phyloP scores from a whole-genome alignment of 2,113 vertebrate genomes.

The Salminus brasiliensis region DNA sequence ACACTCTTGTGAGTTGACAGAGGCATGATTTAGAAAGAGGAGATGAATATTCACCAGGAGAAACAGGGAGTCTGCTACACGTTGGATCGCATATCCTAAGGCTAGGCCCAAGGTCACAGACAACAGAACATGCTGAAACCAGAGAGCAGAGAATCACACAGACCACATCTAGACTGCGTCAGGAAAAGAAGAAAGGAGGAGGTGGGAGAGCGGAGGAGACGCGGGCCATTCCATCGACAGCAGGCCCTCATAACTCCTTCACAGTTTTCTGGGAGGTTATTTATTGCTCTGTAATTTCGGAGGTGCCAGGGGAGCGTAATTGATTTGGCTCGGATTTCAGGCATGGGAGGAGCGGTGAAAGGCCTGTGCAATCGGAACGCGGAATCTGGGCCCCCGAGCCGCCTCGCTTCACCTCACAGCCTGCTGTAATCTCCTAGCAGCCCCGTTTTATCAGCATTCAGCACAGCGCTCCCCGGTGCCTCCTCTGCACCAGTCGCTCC shows the following conservation, averaged over 20 bases:
- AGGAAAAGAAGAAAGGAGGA: conserved; percentile 10
- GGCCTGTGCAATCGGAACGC: conserved; percentile 18
- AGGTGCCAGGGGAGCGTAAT: conserved; percentile 63
- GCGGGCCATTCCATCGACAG: conserved; percentile 53
- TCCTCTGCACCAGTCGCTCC: neutral
- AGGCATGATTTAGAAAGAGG: conserved; percentile 15
- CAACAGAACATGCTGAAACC: conserved; percentile 48
- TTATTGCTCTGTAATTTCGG: conserved; percentile 76
- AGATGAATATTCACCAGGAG: conserved; percentile 37
- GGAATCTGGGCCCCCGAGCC: conserved; percentile 37
- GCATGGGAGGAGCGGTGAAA: conserved; percentile 37
- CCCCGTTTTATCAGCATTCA: conserved; percentile 43
- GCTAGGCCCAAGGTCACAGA: conserved; percentile 50
- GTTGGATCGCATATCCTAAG: conserved; percentile 66
- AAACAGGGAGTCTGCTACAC: conserved; percentile 62
- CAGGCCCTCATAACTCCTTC: conserved; percentile 61
- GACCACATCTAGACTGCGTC: conserved; percentile 4
- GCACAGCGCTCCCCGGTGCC: conserved; percentile 14
- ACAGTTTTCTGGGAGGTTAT: conserved; percentile 59
- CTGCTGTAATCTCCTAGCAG: conserved; percentile 32
- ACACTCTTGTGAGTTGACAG: neutral
- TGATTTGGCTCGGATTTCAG: conserved; percentile 77
- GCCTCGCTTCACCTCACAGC: conserved; percentile 23
- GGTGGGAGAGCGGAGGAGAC: conserved; percentile 12
- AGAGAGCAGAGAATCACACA: conserved; percentile 40